Base-by-base conservation (phyloP, 2,888 invertebrate genomes). In the Apamea sordens region DNA sequence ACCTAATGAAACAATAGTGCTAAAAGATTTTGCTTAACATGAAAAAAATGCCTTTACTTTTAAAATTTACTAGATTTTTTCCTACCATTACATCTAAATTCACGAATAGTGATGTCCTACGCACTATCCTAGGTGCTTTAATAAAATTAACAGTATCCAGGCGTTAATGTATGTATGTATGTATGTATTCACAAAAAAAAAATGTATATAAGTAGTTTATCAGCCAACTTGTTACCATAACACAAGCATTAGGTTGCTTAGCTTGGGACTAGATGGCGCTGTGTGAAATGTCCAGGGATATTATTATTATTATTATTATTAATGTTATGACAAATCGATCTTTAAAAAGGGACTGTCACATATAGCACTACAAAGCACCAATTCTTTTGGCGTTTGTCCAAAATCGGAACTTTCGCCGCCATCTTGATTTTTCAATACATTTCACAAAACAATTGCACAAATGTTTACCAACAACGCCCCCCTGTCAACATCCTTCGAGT, bases 71-170 rank as follows among this genome's bases (percentile, higher is more conserved):
- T 67, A 68, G 28, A 63, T 32, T 56, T 50, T 1, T 13, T 36
- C 11, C n/a, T 61, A 68, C 8, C 4, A 7, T 21, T 71, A 84
- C 11, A 15, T 28, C 1, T 80, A 71, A 76, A 24, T 61, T 76
- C 24, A 44, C 69, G 63, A 86, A 47, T 11, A 73, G 69, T 87
- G 76, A 76, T 67, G 21, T 53, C 4, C 50, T 73, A 73, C 2
- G 24, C 10, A 72, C 68, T 56, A 69, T 0, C 0, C 8, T 84
- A 73, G 1, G 87, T 87, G 85, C 59, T 79, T 0, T 10, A 63
- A 50, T 41, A 6, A 5, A 82, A 65, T 65, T 2, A 36, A 28
- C n/a, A 32, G 18, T 24, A 75, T 8, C 24, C 11, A 0, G 3
- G 18, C 0, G 7, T 53, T 28, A 28, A 53, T 28, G 36, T 24